A percentile compares a stretch with the other conserved stretches of the same genome.
Conservation (phyloP, 2,888 invertebrate genomes). For the Megastigmus dorsalis region DNA sequence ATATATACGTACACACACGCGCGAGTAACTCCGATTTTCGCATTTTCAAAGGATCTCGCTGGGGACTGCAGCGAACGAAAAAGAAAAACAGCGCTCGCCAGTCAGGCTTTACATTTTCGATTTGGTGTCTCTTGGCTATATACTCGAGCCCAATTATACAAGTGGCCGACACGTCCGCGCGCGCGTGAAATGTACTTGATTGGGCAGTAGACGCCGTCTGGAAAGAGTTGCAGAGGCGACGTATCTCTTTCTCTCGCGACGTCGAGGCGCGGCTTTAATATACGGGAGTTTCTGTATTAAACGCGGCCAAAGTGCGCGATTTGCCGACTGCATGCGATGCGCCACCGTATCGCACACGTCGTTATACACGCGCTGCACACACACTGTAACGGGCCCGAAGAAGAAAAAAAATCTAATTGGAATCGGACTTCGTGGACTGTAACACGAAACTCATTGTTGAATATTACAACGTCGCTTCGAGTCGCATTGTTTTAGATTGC, state of each 20-base stretch:
- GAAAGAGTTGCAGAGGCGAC: too few relatives aligned
- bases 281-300: slow-evolving; percentile 27
- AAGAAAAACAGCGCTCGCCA: background rate
- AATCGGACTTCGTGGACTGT: slow-evolving; percentile 8
- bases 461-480: background rate
- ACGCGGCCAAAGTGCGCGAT: background rate
- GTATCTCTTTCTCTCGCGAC: too few relatives aligned
- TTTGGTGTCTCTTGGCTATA: background rate
- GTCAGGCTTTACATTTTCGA: background rate
- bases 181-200: slow-evolving; percentile 4
- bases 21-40: slow-evolving; percentile 13
- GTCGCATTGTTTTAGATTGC: slow-evolving; percentile 12
- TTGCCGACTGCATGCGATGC: background rate
- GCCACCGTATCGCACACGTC: too few relatives aligned
- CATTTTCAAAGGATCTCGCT: background rate
- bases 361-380: too few relatives aligned
- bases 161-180: too few relatives aligned
- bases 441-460: slow-evolving; percentile 22
- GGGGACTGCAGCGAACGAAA: background rate
- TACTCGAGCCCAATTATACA: background rate
- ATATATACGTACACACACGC: background rate
- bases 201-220: background rate
- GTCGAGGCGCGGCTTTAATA: background rate
- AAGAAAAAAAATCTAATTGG: slow-evolving; percentile 40
- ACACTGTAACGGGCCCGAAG: background rate